Evolutionary conservation across 2,113 vertebrate species (phyloP), one percentile per base, ranked within the genome.

Genomic region (Neogale vison): DNA sequence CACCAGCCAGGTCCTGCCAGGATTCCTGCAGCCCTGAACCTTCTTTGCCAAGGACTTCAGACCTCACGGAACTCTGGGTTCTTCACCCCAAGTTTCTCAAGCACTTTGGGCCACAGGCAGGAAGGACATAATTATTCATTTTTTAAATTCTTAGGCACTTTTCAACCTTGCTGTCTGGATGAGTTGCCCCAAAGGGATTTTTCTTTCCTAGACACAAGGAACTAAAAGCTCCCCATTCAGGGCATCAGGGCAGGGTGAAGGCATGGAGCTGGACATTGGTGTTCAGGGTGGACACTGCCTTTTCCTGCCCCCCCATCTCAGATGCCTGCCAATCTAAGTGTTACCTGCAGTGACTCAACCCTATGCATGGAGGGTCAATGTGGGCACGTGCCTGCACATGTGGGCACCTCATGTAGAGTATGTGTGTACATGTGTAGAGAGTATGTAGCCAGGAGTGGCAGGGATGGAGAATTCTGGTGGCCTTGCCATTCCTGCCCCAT

Each of bases 381-480:
- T 90, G 98, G 99, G 98, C 98, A 97, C 97, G 89, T 96, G 55
- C 98, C 98, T 98, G 45, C 98, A 98, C 98, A 95, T 97, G 98
- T 98, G 98, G 26, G 47, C 21, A 47, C 95, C 97, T 69, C 95
- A 81, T 95, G 97, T 98, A 47, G 31, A 45, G 21, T 69, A 31
- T 0, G 0, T 67, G n/a, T 85, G 85, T 50, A 20, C 91, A 71
- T 65, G 90, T 92, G 59, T 36, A 85, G 83, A 45, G 6, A 82
- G 45, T 94, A 93, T 94, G 94, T 92, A 95, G 97, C 86, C 81
- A 61, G 95, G 96, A 87, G 52, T 87, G 80, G 80, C 23, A 69
- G 90, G 17, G 14, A 52, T 67, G 29, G 88, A 83, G 90, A 79
- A 57, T 72, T 88, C 72, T 50, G 59, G 77, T 67, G 31, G 61